phyloP scores from a whole-genome alignment of 1,140 invertebrate species.

The Brachionus plicatilis region DNA sequence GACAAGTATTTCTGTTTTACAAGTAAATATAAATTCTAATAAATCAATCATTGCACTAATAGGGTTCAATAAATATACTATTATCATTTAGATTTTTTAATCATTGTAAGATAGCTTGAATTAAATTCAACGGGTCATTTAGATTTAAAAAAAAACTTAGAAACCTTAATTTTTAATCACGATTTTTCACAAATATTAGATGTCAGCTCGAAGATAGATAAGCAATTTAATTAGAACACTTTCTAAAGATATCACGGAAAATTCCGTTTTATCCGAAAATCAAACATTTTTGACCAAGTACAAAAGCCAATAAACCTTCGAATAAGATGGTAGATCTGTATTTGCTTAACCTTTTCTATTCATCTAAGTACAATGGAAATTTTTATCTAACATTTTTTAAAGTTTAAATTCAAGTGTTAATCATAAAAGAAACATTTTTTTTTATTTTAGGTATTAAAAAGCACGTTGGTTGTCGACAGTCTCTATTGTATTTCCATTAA shows the following conservation, averaged over 20 bases:
- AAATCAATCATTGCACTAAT: too few species aligned
- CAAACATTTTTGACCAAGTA: background rate
- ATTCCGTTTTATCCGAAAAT: background rate
- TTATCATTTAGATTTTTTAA: too few species aligned
- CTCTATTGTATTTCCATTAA: background rate
- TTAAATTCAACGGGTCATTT: too few species aligned
- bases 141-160: too few species aligned
- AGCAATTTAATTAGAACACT: background rate
- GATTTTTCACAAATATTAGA: background rate
- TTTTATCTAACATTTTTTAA: constrained; percentile 29
- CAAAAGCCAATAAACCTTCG: background rate
- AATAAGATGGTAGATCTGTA: background rate
- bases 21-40: too few species aligned
- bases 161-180: background rate
- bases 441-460: background rate
- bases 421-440: constrained; percentile 15
- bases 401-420: constrained; percentile 23
- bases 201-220: background rate
- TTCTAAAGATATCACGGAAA: background rate
- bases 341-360: constrained; percentile 12
- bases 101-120: too few species aligned
- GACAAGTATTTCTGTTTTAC: too few species aligned
- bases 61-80: too few species aligned
- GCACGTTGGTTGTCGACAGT: background rate
- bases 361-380: background rate